These are phyloP conservation scores for Chionoecetes opilio DNA, from an alignment of 1,140 invertebrate species.

Conservation along the genomic window DNA sequence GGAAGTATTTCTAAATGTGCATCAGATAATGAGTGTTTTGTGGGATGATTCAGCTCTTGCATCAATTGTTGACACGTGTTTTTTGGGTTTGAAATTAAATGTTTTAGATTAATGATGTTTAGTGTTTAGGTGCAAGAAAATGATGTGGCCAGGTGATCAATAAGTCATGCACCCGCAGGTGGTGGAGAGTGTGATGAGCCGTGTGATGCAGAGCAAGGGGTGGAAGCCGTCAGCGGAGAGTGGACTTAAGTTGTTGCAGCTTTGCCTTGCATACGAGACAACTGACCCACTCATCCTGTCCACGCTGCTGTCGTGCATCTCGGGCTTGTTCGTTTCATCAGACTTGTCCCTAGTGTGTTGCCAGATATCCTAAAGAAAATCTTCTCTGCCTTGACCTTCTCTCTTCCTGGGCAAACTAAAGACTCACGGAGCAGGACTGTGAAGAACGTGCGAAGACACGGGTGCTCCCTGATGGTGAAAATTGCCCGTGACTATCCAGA, in stretches of 20 bases:
- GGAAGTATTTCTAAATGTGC: too few relatives aligned
- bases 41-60: too few relatives aligned
- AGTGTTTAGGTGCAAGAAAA: neutral
- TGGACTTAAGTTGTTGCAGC: conserved; percentile 64
- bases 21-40: too few relatives aligned
- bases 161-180: conserved; percentile 38
- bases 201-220: conserved; percentile 55
- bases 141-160: neutral
- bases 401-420: conserved; percentile 70
- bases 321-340: conserved; percentile 95
- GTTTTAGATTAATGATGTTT: too few relatives aligned
- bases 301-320: conserved; percentile 93
- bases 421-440: conserved; percentile 88
- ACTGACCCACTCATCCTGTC: conserved; percentile 88
- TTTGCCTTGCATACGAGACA: conserved; percentile 67
- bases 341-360: conserved; percentile 91
- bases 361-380: conserved; percentile 93
- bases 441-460: conserved; percentile 94
- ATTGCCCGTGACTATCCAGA: conserved; percentile 93
- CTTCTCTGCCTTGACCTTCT: conserved; percentile 88
- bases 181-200: conserved; percentile 67
- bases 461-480: conserved; percentile 94
- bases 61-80: too few relatives aligned
- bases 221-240: conserved; percentile 67
- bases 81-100: too few relatives aligned